phyloP scores from a whole-genome alignment of 2,888 invertebrate genomes.

The Xylota segnis region DNA sequence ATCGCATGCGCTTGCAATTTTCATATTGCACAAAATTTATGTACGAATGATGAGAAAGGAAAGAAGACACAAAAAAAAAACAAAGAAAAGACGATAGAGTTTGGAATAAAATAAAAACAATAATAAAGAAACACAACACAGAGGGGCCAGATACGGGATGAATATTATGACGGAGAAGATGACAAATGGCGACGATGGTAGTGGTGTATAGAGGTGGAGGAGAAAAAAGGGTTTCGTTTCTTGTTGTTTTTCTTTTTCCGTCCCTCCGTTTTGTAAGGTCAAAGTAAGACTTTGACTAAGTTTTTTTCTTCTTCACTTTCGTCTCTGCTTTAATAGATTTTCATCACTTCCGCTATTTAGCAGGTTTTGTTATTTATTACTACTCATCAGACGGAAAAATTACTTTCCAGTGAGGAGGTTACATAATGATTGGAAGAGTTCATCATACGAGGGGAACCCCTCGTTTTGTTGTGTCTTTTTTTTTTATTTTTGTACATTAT shows the following conservation, averaged over 20 bases:
- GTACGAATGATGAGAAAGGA: constrained; percentile 40
- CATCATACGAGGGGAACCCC: constrained; percentile 29
- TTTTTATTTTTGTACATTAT: background rate
- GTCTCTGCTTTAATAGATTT: constrained; percentile 29
- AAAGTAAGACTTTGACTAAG: constrained; percentile 26
- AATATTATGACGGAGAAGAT: constrained; percentile 52
- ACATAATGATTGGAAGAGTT: constrained; percentile 63
- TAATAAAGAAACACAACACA: constrained; percentile 25
- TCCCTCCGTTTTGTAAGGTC: constrained; percentile 48
- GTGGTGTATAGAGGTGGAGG: background rate
- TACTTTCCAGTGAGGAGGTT: constrained; percentile 54
- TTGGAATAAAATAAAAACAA: constrained; percentile 45
- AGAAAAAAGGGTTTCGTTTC: background rate
- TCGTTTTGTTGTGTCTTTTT: background rate
- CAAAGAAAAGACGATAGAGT: constrained; percentile 25
- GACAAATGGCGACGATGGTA: constrained; percentile 4
- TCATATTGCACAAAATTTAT: constrained; percentile 67
- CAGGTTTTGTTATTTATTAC: constrained; percentile 30
- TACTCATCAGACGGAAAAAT: constrained; percentile 40
- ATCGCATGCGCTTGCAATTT: constrained; percentile 77
- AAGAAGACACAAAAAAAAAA: constrained; percentile 17
- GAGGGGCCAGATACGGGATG: constrained; percentile 16
- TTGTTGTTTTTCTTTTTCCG: background rate
- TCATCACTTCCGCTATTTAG: constrained; percentile 28
- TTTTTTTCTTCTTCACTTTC: constrained; percentile 3